A percentile compares a stretch with the other conserved stretches of the same genome.
Conservation (phyloP, 1,140 invertebrate species). For the Tetraneura akinire region DNA sequence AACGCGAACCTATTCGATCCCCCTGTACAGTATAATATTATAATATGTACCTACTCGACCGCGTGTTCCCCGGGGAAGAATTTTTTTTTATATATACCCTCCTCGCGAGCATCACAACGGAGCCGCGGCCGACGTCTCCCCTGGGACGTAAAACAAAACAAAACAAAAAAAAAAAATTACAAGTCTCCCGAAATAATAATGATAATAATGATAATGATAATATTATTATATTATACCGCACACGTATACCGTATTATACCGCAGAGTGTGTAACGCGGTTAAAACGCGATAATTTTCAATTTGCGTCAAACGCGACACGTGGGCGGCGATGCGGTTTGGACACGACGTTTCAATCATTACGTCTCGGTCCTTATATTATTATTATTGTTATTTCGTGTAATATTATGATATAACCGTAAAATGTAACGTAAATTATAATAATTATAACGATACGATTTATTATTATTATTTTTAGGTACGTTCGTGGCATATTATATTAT, state of each 20-base stretch:
- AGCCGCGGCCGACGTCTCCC: neutral
- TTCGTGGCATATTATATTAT: too few species aligned
- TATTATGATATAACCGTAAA: too few species aligned
- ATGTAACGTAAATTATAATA: too few species aligned
- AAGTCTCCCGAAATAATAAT: too few species aligned
- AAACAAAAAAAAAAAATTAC: conserved; percentile 17
- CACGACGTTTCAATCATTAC: conserved; percentile 14
- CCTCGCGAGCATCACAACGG: neutral
- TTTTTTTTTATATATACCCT: neutral
- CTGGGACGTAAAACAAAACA: conserved; percentile 1
- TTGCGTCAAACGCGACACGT: conserved; percentile 11
- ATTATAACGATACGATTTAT: too few species aligned
- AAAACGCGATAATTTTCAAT: conserved; percentile 49
- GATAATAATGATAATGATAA: too few species aligned
- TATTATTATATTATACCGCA: too few species aligned
- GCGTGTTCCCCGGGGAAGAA: neutral
- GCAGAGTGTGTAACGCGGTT: conserved; percentile 26
- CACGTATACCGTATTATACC: too few species aligned
- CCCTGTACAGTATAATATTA: neutral
- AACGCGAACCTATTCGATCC: too few species aligned
- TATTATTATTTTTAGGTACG: too few species aligned
- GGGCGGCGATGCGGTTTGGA: neutral
- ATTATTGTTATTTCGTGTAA: too few species aligned
- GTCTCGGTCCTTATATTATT: too few species aligned
- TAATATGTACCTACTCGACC: neutral